phyloP scores from a whole-genome alignment of 1,140 invertebrate genomes.

The Drosophila pruinosa region DNA sequence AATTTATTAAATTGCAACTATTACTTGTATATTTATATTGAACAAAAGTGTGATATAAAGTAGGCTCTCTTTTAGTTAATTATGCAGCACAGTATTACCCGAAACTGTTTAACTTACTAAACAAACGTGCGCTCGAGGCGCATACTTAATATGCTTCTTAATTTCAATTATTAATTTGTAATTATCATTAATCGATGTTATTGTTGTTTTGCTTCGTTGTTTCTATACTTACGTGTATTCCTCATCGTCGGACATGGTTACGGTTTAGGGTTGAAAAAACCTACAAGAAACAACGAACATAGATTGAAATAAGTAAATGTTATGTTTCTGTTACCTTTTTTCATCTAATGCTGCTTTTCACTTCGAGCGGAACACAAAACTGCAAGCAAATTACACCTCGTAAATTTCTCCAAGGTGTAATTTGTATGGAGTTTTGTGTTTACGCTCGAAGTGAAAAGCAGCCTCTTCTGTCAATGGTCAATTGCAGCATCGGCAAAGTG shows the following conservation, averaged over 20 bases:
- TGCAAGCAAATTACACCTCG: too few relatives aligned
- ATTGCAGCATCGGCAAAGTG: constrained; percentile 13
- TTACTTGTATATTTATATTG: neutral
- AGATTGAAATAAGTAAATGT: constrained; percentile 28
- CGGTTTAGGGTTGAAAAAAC: constrained; percentile 85
- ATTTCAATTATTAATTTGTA: neutral
- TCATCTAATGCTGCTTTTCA: constrained; percentile 20
- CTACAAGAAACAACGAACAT: constrained; percentile 68
- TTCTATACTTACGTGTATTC: constrained; percentile 87
- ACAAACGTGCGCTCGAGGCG: constrained; percentile 19
- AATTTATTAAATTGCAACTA: neutral
- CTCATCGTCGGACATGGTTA: constrained; percentile 89
- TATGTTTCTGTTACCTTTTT: constrained; percentile 1
- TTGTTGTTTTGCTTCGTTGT: neutral
- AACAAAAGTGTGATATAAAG: neutral
- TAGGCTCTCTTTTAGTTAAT: neutral
- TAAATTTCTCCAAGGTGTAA: too few relatives aligned
- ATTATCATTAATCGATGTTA: neutral
- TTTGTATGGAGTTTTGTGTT: too few relatives aligned
- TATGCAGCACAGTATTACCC: neutral
- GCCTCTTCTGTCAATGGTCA: too few relatives aligned
- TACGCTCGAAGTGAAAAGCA: too few relatives aligned
- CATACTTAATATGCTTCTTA: constrained; percentile 40
- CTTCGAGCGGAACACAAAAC: too few relatives aligned
- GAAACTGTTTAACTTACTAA: constrained; percentile 10